Evolutionary conservation across 2,888 invertebrate genomes (phyloP), one percentile per base, ranked within the genome.

Genomic region (Hirtodrosophila trivittata): DNA sequence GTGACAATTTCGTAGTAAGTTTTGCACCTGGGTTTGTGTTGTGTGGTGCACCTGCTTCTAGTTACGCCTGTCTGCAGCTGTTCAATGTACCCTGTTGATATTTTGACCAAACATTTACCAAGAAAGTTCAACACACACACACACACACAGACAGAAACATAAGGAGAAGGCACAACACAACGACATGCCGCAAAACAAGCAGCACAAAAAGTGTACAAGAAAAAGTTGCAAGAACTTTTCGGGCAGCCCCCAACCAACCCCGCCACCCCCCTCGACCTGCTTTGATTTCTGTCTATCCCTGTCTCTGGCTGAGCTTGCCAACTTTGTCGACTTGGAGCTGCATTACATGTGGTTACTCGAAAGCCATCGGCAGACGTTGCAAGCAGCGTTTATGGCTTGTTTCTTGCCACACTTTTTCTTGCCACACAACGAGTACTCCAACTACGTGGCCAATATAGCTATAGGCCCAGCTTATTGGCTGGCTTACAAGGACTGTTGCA

Each of bases 311-410:
- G 65, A 42, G 65, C 52, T 46, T 55, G 59, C 58, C 67, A 76
- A 76, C 69, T 76, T 75, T 73, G 77, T 55, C 54, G 69, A 65
- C 62, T 76, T 67, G 71, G 58, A 57, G 77, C 69, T 76, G 77
- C 69, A 75, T 66, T 75, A 73, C 77, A 75, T 76, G 75, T 76
- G 75, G 77, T 76, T 58, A 62, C 51, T 50, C 26, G 60, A 58
- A 37, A 37, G 37, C 52, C 72, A 74, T 74, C 76, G 72, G 67
- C 73, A 75, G 73, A 47, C 66, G 63, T 62, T 71, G 75, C 66
- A 70, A 59, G 72, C 42, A 42, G 35, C 54, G 54, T 46, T 59
- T 52, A 59, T 52, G 58, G 54, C 13, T 56, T 67, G 21, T 38
- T 60, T 52, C 35, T 13, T 49, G 49, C 18, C 41, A 18, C 5